These are phyloP conservation scores for Sarcophaga peregrina DNA, from an alignment of 1,140 invertebrate species.

Conservation along the genomic window DNA sequence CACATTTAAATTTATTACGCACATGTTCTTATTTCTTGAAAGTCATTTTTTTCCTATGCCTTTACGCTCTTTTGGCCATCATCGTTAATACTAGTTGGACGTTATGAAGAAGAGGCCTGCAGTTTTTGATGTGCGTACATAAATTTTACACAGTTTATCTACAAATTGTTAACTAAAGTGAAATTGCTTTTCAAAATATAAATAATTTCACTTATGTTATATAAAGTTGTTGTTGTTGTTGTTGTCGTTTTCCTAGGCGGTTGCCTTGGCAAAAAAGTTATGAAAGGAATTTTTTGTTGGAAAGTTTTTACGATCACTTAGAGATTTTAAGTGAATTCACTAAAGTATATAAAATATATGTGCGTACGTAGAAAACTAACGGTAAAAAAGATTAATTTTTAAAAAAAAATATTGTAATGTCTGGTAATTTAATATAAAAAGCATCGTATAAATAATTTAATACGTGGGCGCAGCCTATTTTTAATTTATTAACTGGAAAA, in stretches of 20 bases:
- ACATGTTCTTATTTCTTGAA: not conserved
- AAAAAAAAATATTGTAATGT: no score
- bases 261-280: no score
- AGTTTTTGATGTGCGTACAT: conserved; percentile 11
- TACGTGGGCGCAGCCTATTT: no score
- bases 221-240: not conserved
- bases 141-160: conserved; percentile 4
- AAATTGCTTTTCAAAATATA: not conserved
- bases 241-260: not conserved
- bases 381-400: no score
- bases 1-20: conserved; percentile 4
- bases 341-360: no score
- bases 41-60: not conserved
- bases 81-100: not conserved
- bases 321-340: no score
- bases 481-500: no score
- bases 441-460: no score
- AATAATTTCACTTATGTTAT: not conserved
- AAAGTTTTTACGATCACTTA: no score
- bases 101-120: conserved; percentile 2
- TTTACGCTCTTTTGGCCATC: not conserved
- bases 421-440: no score
- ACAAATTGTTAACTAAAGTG: conserved; percentile 13
- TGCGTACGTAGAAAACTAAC: no score
- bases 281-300: no score